Conservation (phyloP, 2,113 vertebrate genomes). For the Leucoraja erinaceus region DNA sequence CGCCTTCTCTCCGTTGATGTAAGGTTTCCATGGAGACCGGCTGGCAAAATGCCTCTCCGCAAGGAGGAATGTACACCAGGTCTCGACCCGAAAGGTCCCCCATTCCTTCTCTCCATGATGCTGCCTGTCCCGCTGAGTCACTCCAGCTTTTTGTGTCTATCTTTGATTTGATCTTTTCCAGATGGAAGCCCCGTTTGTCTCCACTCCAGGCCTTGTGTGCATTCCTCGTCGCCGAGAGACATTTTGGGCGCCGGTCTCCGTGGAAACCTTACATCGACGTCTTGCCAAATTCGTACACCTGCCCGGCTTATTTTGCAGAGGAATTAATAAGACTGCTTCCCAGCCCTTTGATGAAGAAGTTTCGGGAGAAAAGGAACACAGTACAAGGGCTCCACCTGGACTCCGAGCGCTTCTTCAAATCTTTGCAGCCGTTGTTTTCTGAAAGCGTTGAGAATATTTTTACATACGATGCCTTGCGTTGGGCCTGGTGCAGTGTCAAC, state of each 20-base stretch:
- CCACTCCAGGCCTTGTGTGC: slow-evolving; percentile 75
- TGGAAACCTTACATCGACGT: slow-evolving; percentile 83
- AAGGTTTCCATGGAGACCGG: too few relatives aligned
- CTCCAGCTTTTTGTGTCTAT: not conserved
- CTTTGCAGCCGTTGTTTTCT: slow-evolving; percentile 72
- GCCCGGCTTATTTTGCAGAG: slow-evolving; percentile 63
- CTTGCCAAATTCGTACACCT: slow-evolving; percentile 71
- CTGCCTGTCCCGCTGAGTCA: too few relatives aligned
- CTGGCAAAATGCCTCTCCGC: too few relatives aligned
- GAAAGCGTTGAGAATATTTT: slow-evolving; percentile 58
- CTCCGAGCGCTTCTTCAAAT: slow-evolving; percentile 65
- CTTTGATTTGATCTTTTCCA: slow-evolving; percentile 40
- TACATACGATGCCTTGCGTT: slow-evolving; percentile 67
- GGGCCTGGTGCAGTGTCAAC: slow-evolving; percentile 92
- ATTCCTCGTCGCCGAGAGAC: slow-evolving; percentile 78
- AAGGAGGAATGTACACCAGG: too few relatives aligned
- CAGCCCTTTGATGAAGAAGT: slow-evolving; percentile 50
- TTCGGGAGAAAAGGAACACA: slow-evolving; percentile 57
- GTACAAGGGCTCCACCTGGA: slow-evolving; percentile 59
- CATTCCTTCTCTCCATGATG: too few relatives aligned
- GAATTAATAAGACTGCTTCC: slow-evolving; percentile 64
- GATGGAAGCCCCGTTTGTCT: slow-evolving; percentile 60
- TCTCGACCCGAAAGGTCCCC: too few relatives aligned
- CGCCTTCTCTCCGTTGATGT: too few relatives aligned
- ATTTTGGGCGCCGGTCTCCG: slow-evolving; percentile 56